phyloP scores from a whole-genome alignment of 1,140 invertebrate genomes.

The Lerema accius region DNA sequence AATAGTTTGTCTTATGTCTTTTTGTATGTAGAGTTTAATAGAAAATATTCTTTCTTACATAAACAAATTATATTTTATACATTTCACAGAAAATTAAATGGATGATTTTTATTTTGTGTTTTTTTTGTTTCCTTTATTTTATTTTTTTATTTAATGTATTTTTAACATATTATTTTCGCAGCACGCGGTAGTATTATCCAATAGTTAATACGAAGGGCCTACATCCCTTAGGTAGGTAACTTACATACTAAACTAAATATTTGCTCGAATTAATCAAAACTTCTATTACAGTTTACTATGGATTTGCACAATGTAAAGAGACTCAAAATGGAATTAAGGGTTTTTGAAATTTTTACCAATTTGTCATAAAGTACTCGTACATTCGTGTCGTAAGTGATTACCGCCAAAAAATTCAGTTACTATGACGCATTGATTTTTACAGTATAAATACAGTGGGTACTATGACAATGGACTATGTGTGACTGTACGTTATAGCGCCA shows the following conservation, averaged over 20 bases:
- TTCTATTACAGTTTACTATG: conserved; percentile 34
- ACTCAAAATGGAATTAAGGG: conserved; percentile 44
- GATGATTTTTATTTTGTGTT: conserved; percentile 73
- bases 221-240: conserved; percentile 36
- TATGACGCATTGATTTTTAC: no score
- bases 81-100: conserved; percentile 75
- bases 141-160: conserved; percentile 45
- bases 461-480: no score
- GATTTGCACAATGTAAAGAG: conserved; percentile 49
- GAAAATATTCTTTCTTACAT: conserved; percentile 71
- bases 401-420: no score
- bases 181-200: conserved; percentile 19
- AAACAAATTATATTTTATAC: conserved; percentile 73
- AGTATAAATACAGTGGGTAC: no score
- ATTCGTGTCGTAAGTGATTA: conserved; percentile 5
- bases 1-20: conserved; percentile 70
- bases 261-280: conserved; percentile 24
- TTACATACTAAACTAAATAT: conserved; percentile 21
- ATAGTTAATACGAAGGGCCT: conserved; percentile 35
- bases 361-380: conserved; percentile 24
- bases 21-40: conserved; percentile 77
- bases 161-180: conserved; percentile 32
- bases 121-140: conserved; percentile 61
- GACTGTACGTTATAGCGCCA: no score
- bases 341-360: conserved; percentile 44